phyloP scores from a whole-genome alignment of 1,140 invertebrate genomes.

The Sinonovacula constricta region DNA sequence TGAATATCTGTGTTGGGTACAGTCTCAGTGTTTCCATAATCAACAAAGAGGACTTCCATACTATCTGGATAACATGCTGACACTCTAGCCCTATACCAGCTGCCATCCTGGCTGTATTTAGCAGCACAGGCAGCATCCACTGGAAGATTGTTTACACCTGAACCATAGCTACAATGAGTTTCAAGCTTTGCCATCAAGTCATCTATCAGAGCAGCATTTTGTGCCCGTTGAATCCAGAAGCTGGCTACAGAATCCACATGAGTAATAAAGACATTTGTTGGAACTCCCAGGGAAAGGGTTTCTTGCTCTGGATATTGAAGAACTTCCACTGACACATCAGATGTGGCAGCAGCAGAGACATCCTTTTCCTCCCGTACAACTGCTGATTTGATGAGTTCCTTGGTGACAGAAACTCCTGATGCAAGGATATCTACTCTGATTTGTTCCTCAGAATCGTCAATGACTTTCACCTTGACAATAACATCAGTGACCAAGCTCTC shows the following conservation, averaged over 20 bases:
- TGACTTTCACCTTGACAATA: constrained; percentile 58
- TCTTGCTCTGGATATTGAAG: background rate
- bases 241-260: constrained; percentile 62
- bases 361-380: constrained; percentile 54
- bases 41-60: constrained; percentile 79
- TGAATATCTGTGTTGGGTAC: constrained; percentile 35
- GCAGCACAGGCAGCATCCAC: constrained; percentile 86
- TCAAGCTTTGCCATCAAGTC: constrained; percentile 76
- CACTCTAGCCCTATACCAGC: constrained; percentile 86
- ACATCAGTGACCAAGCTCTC: constrained; percentile 65
- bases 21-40: constrained; percentile 79
- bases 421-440: constrained; percentile 57
- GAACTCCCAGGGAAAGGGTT: background rate
- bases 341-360: background rate
- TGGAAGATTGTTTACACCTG: constrained; percentile 16
- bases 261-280: constrained; percentile 56
- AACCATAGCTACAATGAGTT: constrained; percentile 11
- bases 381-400: constrained; percentile 60
- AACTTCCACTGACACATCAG: background rate
- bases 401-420: constrained; percentile 56
- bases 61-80: constrained; percentile 71
- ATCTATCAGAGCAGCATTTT: constrained; percentile 70
- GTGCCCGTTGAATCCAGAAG: constrained; percentile 70
- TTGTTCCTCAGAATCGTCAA: constrained; percentile 35
- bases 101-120: constrained; percentile 84